Evolutionary conservation across 2,113 vertebrate genomes (phyloP).

Genomic region (cat (Felis catus)): F.catus_Fca126_mat1.0 CM031427.1:34295501-34296000

Average conservation of each 20-base stretch:
- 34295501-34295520: not conserved
- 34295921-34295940: not conserved
- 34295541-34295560: fast-evolving
- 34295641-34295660: not conserved
- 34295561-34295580: fast-evolving
- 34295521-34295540: not conserved
- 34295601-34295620: fast-evolving
- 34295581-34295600: fast-evolving
- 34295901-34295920: not conserved
- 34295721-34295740: not conserved
- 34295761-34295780: not conserved
- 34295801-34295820: not conserved
- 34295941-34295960: not conserved
- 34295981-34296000: not conserved
- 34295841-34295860: not conserved
- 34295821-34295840: not conserved
- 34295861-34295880: not conserved
- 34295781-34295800: not conserved
- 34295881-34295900: not conserved
- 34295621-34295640: not conserved
- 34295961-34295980: not conserved
- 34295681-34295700: not conserved
- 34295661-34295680: not conserved
- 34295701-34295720: not conserved
- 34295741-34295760: not conserved